Conservation (phyloP, 2,113 vertebrate genomes). For the Hippopotamus amphibius region DNA sequence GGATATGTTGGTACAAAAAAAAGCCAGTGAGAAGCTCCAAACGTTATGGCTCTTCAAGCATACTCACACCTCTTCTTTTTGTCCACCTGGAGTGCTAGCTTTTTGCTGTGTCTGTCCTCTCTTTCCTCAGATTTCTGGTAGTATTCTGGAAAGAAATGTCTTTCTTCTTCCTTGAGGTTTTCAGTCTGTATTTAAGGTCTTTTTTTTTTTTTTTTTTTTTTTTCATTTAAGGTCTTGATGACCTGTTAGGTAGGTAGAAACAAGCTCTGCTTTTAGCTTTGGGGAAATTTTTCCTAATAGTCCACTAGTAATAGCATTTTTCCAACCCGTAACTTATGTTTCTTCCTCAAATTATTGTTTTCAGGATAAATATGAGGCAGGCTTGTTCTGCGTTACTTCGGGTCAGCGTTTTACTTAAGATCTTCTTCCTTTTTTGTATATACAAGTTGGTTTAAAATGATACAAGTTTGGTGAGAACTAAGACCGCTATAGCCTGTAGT, state of each 20-base stretch:
- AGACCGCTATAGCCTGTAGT: conserved; percentile 72
- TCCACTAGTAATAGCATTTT: not conserved
- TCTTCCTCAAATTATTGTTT: not conserved
- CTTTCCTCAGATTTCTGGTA: not conserved
- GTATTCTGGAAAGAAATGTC: not conserved
- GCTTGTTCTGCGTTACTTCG: not conserved
- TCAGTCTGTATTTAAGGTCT: not conserved
- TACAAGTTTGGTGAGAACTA: conserved; percentile 76
- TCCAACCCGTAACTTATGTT: not conserved
- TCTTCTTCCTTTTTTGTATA: conserved; percentile 44
- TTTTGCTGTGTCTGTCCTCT: not conserved
- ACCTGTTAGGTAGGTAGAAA: not conserved
- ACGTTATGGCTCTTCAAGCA: not conserved
- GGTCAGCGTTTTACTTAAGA: not conserved
- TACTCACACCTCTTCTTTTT: not conserved
- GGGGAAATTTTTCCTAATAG: not conserved
- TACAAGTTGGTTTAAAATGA: conserved; percentile 77
- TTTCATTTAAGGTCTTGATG: not conserved
- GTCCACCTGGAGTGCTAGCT: not conserved
- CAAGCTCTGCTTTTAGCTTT: not conserved
- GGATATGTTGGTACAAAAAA: not conserved
- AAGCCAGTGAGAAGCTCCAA: not conserved
- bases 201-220: too few relatives aligned
- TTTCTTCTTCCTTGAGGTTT: not conserved
- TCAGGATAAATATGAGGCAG: not conserved